phyloP scores from a whole-genome alignment of 1,140 invertebrate species.

The Drosophila lacertosa region DNA sequence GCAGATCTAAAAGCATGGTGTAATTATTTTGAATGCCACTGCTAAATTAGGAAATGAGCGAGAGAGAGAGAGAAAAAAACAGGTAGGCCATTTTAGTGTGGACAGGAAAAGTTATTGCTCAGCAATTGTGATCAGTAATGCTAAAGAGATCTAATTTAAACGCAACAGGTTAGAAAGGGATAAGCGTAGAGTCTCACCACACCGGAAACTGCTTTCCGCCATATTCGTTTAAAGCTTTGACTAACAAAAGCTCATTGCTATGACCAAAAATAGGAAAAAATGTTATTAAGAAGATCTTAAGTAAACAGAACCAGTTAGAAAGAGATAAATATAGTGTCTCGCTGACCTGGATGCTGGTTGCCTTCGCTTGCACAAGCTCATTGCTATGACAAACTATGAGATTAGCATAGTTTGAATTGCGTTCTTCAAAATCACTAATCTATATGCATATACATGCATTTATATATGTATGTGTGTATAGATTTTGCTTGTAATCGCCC shows the following conservation, averaged over 20 bases:
- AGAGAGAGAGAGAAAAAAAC: neutral
- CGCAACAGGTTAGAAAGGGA: neutral
- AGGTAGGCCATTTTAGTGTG: neutral
- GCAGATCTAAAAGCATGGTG: neutral
- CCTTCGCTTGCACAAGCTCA: neutral
- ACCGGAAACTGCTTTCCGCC: too few species aligned
- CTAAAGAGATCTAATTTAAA: too few species aligned
- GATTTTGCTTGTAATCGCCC: neutral
- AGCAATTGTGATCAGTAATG: too few species aligned
- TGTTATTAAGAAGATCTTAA: too few species aligned
- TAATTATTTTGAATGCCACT: neutral
- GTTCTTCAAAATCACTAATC: neutral
- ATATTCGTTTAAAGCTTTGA: too few species aligned
- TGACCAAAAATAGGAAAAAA: too few species aligned
- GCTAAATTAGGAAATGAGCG: too few species aligned
- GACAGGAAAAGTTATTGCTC: neutral
- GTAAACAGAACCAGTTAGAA: neutral
- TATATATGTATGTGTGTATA: slow-evolving; percentile 4
- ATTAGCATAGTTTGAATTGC: slow-evolving; percentile 12
- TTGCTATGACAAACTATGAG: neutral
- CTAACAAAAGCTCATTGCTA: neutral
- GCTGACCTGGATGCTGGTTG: neutral
- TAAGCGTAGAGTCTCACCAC: neutral
- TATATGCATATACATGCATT: neutral
- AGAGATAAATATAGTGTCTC: neutral